Conservation (phyloP, 2,797 vertebrate species). For the Furcifer pardalis region DNA sequence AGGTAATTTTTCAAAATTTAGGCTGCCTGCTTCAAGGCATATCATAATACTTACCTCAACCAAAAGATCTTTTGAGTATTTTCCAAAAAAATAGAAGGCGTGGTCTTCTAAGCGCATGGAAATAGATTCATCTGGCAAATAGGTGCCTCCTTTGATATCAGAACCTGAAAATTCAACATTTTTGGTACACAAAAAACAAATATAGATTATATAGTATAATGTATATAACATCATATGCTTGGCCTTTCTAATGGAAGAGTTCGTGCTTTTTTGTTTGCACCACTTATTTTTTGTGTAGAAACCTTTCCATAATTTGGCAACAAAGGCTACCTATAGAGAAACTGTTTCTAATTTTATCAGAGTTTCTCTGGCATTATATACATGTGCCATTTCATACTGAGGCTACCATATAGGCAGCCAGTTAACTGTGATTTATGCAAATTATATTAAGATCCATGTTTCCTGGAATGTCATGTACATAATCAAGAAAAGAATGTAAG, state of each 20-base stretch:
- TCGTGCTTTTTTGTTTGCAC: neutral
- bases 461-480: neutral
- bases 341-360: neutral
- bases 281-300: neutral
- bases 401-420: neutral
- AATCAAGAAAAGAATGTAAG: neutral
- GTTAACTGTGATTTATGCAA: neutral
- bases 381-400: neutral
- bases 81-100: conserved; percentile 87
- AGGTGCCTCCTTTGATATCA: conserved; percentile 89
- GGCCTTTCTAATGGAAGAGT: neutral
- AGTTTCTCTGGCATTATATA: neutral
- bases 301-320: neutral
- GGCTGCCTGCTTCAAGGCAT: neutral
- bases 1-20: neutral
- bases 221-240: neutral
- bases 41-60: conserved; percentile 83
- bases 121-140: conserved; percentile 78
- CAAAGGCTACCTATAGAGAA: neutral
- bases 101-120: conserved; percentile 85
- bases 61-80: conserved; percentile 89
- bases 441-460: neutral
- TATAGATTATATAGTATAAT: neutral
- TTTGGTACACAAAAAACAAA: conserved; percentile 11
- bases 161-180: conserved; percentile 78